Conservation (phyloP, 2,113 vertebrate species). For the Arothron firmamentum region DNA sequence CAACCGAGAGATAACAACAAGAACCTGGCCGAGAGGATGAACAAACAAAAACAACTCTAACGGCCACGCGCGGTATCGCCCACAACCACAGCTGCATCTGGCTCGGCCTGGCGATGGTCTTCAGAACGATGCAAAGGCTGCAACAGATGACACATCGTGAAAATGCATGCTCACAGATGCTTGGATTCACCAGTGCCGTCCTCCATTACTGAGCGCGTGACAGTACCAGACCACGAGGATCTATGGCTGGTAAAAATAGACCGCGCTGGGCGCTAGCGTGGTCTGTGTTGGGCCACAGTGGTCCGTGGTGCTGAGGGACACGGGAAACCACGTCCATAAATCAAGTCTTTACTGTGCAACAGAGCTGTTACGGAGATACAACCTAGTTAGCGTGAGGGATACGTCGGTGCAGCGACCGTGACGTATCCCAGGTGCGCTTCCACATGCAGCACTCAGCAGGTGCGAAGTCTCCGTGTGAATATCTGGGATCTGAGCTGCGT, state of each 20-base stretch:
- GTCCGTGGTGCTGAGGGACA: conserved; percentile 34
- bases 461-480: too few species aligned
- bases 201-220: conserved; percentile 48
- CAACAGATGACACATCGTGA: too few species aligned
- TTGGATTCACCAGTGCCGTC: conserved; percentile 7
- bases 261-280: conserved; percentile 20
- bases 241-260: conserved; percentile 64
- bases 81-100: too few species aligned
- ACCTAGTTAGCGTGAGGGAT: conserved; percentile 32
- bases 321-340: conserved; percentile 31
- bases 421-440: too few species aligned
- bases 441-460: too few species aligned
- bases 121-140: too few species aligned
- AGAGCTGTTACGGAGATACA: conserved; percentile 31
- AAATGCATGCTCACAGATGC: too few species aligned
- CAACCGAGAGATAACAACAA: too few species aligned
- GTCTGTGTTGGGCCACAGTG: conserved; percentile 35
- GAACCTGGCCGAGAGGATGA: background rate
- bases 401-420: conserved; percentile 7
- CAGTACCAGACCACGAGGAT: conserved; percentile 61
- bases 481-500: too few species aligned
- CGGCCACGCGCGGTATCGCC: too few species aligned
- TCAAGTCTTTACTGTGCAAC: conserved; percentile 18
- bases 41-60: background rate
- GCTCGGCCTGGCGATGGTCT: too few species aligned